Percentiles rank a stretch among this genome's conserved stretches.
Conservation (phyloP, 2,888 invertebrate genomes). For the Masnerella sp. region DNA sequence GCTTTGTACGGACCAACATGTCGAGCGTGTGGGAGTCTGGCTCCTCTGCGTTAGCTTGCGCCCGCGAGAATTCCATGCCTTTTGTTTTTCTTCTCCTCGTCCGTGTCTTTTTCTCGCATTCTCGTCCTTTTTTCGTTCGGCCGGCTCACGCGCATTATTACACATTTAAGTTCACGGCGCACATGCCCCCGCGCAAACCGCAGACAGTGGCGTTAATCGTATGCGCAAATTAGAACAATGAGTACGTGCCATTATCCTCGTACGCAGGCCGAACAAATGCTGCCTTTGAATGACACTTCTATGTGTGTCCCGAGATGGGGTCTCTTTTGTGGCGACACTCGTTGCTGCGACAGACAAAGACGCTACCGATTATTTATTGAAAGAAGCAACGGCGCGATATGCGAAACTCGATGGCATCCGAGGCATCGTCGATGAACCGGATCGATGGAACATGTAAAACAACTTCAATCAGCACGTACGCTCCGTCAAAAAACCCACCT, state of each 20-base stretch:
- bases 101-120: neutral
- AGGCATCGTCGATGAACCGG: constrained; percentile 54
- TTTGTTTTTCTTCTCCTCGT: constrained; percentile 38
- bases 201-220: constrained; percentile 74
- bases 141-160: constrained; percentile 52
- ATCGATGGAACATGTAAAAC: constrained; percentile 53
- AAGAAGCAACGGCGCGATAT: constrained; percentile 54
- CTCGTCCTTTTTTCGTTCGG: constrained; percentile 4
- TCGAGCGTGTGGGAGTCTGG: constrained; percentile 68
- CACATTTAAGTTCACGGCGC: constrained; percentile 56
- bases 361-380: constrained; percentile 56
- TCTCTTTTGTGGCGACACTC: constrained; percentile 55
- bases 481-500: constrained; percentile 47
- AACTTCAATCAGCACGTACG: constrained; percentile 7
- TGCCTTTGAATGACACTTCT: constrained; percentile 71
- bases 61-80: constrained; percentile 61
- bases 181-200: constrained; percentile 63
- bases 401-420: constrained; percentile 57
- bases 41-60: constrained; percentile 59
- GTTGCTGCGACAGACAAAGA: constrained; percentile 47
- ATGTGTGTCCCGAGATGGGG: constrained; percentile 65
- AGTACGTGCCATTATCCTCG: constrained; percentile 74
- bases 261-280: constrained; percentile 67
- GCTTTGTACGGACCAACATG: constrained; percentile 71
- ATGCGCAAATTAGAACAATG: constrained; percentile 78